phyloP scores from a whole-genome alignment of 2,888 invertebrate species.

The Hipparchia semele region DNA sequence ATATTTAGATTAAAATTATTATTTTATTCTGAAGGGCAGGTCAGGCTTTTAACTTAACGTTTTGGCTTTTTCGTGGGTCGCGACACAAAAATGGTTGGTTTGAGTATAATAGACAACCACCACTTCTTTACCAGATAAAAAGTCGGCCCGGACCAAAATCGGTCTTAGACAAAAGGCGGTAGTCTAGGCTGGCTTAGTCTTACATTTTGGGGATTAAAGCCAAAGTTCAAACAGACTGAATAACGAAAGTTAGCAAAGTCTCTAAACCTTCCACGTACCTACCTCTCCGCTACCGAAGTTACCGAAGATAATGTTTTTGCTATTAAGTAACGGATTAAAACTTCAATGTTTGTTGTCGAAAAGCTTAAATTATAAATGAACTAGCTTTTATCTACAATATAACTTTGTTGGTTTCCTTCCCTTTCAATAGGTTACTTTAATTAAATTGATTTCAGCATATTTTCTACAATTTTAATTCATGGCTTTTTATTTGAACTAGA shows the following conservation, averaged over 20 bases:
- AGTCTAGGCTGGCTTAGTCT: background rate
- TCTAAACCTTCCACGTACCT: slow-evolving; percentile 3
- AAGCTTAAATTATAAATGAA: background rate
- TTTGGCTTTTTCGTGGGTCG: too few relatives aligned
- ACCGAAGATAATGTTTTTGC: slow-evolving; percentile 6
- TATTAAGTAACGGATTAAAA: slow-evolving; percentile 4
- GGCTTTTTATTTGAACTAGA: too few relatives aligned
- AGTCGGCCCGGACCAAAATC: background rate
- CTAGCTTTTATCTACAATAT: background rate
- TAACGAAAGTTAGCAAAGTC: slow-evolving; percentile 6
- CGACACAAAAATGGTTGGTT: too few relatives aligned
- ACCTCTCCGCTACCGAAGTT: background rate
- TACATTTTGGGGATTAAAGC: background rate
- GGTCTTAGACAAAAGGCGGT: background rate
- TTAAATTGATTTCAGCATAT: too few relatives aligned
- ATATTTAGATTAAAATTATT: too few relatives aligned
- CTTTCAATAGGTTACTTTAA: background rate
- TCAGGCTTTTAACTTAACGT: too few relatives aligned
- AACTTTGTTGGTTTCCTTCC: background rate
- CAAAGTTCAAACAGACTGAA: slow-evolving; percentile 10
- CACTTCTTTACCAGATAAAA: too few relatives aligned
- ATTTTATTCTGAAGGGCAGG: too few relatives aligned
- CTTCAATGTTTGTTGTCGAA: background rate
- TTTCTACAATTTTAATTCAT: too few relatives aligned
- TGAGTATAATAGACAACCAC: too few relatives aligned